Evolutionary conservation across 2,888 invertebrate species (phyloP).

Genomic region (Agonopterix arenella): DNA sequence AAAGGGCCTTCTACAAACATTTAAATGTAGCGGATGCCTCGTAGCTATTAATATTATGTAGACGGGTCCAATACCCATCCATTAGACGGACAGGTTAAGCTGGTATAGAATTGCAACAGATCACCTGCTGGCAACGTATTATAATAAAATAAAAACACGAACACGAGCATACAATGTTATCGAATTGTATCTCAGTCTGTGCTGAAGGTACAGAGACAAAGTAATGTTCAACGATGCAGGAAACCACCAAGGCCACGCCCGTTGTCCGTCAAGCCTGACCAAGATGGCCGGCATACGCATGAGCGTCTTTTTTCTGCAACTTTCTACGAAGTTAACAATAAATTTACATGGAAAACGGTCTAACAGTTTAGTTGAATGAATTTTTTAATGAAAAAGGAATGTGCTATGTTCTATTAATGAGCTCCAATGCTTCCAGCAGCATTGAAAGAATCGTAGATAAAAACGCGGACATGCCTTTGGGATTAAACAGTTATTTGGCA

Average conservation of each 20-base stretch:
- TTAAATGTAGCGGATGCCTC: neutral
- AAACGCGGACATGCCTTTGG: no score
- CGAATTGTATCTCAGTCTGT: neutral
- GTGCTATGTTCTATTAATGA: neutral
- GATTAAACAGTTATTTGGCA: no score
- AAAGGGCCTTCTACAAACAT: no score
- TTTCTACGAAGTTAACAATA: conserved; percentile 21
- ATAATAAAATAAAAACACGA: neutral
- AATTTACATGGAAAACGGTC: no score
- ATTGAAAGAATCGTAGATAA: no score
- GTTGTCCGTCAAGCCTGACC: conserved; percentile 26
- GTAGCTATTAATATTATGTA: conserved; percentile 3
- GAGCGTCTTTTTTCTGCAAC: conserved; percentile 22
- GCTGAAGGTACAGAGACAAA: conserved; percentile 3
- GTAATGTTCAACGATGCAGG: conserved; percentile 15
- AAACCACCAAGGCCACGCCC: conserved; percentile 28
- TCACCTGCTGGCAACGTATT: conserved; percentile 9
- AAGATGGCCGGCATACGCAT: conserved; percentile 26
- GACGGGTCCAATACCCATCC: conserved; percentile 7
- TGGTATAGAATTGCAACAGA: conserved; percentile 2
- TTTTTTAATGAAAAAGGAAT: neutral
- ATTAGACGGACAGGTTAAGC: conserved; percentile 6
- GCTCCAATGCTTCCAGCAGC: no score
- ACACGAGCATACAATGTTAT: neutral
- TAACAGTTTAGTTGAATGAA: no score